Conservation (phyloP, 2,113 vertebrate genomes). For the Brachionichthys hirsutus region DNA sequence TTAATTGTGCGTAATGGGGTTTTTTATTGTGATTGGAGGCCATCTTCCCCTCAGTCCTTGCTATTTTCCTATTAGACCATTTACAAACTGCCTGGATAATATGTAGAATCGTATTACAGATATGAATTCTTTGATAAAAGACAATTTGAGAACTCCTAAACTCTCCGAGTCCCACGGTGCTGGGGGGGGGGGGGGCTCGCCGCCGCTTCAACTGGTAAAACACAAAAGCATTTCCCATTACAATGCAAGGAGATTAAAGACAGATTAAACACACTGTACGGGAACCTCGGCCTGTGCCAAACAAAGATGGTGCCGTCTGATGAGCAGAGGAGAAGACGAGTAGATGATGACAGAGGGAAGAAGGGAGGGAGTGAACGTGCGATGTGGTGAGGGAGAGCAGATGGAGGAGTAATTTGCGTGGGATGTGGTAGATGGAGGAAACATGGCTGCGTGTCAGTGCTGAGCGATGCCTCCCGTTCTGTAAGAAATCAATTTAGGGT, state of each 20-base stretch:
- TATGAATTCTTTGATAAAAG: constrained; percentile 76
- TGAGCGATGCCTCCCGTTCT: constrained; percentile 76
- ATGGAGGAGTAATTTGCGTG: constrained; percentile 81
- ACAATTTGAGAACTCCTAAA: constrained; percentile 68
- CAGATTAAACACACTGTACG: constrained; percentile 74
- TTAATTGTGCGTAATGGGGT: constrained; percentile 4
- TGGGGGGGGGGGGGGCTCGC: constrained; percentile 54
- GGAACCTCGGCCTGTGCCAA: constrained; percentile 60
- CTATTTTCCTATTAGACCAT: constrained; percentile 50
- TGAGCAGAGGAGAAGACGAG: constrained; percentile 39
- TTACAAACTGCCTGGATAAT: constrained; percentile 61
- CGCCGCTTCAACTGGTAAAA: constrained; percentile 73
- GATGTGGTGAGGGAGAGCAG: constrained; percentile 66
- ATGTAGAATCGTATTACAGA: constrained; percentile 67
- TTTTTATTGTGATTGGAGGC: constrained; percentile 11
- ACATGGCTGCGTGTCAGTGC: constrained; percentile 77
- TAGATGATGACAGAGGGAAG: constrained; percentile 44
- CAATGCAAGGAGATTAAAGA: constrained; percentile 79
- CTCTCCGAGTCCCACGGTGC: constrained; percentile 38
- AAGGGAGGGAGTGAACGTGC: constrained; percentile 39
- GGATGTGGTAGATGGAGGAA: constrained; percentile 74
- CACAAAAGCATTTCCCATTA: constrained; percentile 83
- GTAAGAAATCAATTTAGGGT: constrained; percentile 82
- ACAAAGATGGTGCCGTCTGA: constrained; percentile 65
- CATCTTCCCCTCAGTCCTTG: constrained; percentile 12